phyloP scores from a whole-genome alignment of 64 coral and sea anemone species.

The Stylophora pistillata region DNA sequence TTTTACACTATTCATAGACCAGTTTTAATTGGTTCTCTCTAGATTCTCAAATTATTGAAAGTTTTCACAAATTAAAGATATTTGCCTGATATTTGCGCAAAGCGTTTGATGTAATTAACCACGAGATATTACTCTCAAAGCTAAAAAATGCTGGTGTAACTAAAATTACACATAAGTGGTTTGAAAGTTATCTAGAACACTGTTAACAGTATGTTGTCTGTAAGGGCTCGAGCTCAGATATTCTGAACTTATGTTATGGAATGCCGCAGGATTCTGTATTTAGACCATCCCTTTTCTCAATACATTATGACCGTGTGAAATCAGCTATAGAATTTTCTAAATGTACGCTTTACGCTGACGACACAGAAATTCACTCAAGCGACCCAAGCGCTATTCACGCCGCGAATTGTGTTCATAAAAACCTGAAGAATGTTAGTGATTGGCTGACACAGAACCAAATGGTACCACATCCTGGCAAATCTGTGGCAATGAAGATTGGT shows the following conservation, averaged over 20 bases:
- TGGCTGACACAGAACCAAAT: background rate
- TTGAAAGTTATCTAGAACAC: conserved; percentile 4
- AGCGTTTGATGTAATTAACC: too few relatives aligned
- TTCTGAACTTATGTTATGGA: background rate
- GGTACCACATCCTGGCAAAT: too few relatives aligned
- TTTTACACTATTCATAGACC: too few relatives aligned
- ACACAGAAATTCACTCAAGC: too few relatives aligned
- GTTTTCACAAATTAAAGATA: too few relatives aligned
- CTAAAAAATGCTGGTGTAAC: too few relatives aligned
- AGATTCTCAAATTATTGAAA: too few relatives aligned
- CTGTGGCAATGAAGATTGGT: too few relatives aligned
- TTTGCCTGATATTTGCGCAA: too few relatives aligned
- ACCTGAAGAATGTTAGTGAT: background rate
- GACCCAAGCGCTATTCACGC: background rate
- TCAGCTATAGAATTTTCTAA: background rate
- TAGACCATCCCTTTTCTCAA: background rate
- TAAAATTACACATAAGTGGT: too few relatives aligned
- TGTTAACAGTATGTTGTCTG: background rate
- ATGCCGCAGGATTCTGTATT: background rate
- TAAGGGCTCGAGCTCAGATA: background rate
- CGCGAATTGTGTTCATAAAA: background rate
- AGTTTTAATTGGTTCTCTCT: too few relatives aligned
- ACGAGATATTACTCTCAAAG: too few relatives aligned
- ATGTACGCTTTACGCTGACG: conserved; percentile 18
- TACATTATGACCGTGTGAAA: background rate